These are phyloP conservation scores for Galleria mellonella DNA, from an alignment of 1,140 invertebrate genomes.

Conservation along the genomic window DNA sequence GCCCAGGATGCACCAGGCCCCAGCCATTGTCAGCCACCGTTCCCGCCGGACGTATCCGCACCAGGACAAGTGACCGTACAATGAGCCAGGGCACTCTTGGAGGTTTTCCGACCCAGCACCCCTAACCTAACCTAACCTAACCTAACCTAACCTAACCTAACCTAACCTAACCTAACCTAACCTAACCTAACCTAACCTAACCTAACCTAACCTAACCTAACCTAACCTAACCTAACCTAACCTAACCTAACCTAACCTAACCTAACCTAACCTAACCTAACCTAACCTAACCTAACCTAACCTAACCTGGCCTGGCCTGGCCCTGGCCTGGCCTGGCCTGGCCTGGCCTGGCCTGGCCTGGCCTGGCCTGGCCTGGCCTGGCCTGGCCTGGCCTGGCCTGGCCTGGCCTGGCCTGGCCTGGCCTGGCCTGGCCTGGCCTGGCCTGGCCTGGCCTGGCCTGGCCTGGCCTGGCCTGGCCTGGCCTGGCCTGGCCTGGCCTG, in stretches of 20 bases:
- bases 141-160: conserved; percentile 16
- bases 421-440: too few species aligned
- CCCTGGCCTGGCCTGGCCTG: background rate
- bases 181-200: conserved; percentile 9
- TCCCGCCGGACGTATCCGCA: conserved; percentile 7
- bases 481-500: too few species aligned
- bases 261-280: conserved; percentile 6
- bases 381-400: too few species aligned
- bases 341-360: background rate
- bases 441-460: too few species aligned
- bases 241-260: conserved; percentile 3
- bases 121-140: conserved; percentile 6
- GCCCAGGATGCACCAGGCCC: too few species aligned
- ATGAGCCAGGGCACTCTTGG: too few species aligned
- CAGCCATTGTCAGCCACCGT: too few species aligned
- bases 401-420: too few species aligned
- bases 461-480: too few species aligned
- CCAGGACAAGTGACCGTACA: too few species aligned
- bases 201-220: conserved; percentile 3
- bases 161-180: conserved; percentile 17
- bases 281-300: background rate
- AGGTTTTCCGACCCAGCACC: background rate
- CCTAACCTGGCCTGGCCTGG: background rate
- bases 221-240: conserved; percentile 8
- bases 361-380: too few species aligned